These are phyloP conservation scores for Tigriopus japonicus DNA, from an alignment of 1,140 invertebrate species.

Conservation along the genomic window DNA sequence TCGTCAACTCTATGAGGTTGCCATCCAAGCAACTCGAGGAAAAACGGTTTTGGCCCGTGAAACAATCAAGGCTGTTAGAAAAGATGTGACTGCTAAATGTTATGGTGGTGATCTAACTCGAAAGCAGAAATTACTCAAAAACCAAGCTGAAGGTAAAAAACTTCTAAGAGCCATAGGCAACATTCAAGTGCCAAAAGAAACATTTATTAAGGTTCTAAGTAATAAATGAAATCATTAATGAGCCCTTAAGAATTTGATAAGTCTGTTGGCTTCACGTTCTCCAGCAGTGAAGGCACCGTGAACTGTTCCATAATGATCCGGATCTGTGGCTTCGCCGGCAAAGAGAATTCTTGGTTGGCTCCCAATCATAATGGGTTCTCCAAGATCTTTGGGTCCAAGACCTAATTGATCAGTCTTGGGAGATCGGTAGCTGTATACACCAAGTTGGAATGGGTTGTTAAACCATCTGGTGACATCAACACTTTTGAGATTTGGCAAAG, in stretches of 20 bases:
- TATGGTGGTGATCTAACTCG: slow-evolving; percentile 83
- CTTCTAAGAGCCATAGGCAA: slow-evolving; percentile 75
- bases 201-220: slow-evolving; percentile 69
- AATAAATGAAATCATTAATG: neutral
- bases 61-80: slow-evolving; percentile 63
- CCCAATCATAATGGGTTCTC: neutral
- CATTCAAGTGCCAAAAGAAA: slow-evolving; percentile 71
- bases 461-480: neutral
- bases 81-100: slow-evolving; percentile 85
- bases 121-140: slow-evolving; percentile 64
- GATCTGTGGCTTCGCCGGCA: neutral
- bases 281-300: neutral
- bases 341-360: neutral
- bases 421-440: neutral
- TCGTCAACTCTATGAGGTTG: slow-evolving; percentile 61
- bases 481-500: neutral
- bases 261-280: neutral
- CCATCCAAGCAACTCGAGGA: slow-evolving; percentile 67
- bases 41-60: slow-evolving; percentile 65
- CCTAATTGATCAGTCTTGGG: neutral
- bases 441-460: neutral
- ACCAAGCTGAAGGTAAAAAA: slow-evolving; percentile 83
- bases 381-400: neutral
- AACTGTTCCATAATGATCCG: neutral
- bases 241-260: neutral